Base-by-base conservation (phyloP, 2,888 invertebrate species). In the Calameuta idolon region DNA sequence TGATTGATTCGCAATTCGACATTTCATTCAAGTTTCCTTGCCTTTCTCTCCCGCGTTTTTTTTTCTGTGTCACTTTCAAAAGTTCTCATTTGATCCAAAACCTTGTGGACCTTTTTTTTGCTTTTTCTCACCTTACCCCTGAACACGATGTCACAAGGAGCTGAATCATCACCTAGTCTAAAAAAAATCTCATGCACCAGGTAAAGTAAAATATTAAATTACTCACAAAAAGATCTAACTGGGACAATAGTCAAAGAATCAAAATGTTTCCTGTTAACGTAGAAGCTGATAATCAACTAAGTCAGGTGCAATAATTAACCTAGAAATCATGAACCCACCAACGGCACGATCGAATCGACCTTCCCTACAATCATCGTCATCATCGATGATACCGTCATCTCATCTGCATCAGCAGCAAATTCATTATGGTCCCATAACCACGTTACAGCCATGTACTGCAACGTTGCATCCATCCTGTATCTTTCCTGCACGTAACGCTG, bases 311-410 rank as follows among this genome's bases (percentile, higher is more conserved):
- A 71, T 71, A 71, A 12, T 55, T 55, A 55, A 55, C 55, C 55
- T 55, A 55, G 55, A 83, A 85, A 90, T 84, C 88, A 89, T 89
- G 89, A 88, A 88, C 85, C 86, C 89, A 75, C 80, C 87, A 76
- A 84, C 86, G 79, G 83, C 85, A 75, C 87, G 87, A 84, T 83
- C 86, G 76, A 87, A 81, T 82, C 87, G 87, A 85, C 87, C 88
- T 76, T 83, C 82, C 75, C 78, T 84, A 79, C 82, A 83, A 74
- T 81, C 84, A 76, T 69, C 79, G 80, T 77, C 76, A 75, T 81
- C 77, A 76, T 83, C 80, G 40, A 76, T 80, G 35, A 79, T 81
- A 35, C 75, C 82, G 12, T 76, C 80, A 31, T 80, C 83, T 37
- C 76, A 79, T 12, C 23, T 82, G 74, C 84, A 81, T 31, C 85